A percentile compares a stretch with the other conserved stretches of the same genome.
Evolutionary conservation across 2,888 invertebrate species (phyloP).

Genomic region (Macrophya annulata): DNA sequence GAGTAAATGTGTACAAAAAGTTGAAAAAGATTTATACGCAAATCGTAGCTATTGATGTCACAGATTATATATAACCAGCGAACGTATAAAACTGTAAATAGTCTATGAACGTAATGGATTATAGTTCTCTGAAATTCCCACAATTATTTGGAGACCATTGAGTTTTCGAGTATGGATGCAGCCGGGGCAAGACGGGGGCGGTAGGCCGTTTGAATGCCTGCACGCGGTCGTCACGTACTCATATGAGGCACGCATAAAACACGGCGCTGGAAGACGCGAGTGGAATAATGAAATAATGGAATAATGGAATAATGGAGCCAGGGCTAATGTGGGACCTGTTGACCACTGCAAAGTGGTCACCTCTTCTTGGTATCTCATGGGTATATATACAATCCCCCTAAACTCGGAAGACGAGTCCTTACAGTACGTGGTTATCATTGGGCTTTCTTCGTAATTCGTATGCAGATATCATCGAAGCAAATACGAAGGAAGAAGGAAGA

Average conservation of each 20-base stretch:
- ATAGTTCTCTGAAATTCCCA: constrained; percentile 16
- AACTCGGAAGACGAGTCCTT: not conserved
- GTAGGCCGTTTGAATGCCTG: constrained; percentile 30
- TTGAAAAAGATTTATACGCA: constrained; percentile 4
- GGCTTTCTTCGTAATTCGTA: constrained; percentile 20
- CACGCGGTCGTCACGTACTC: constrained; percentile 51
- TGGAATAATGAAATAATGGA: constrained; percentile 53
- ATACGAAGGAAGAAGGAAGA: not conserved
- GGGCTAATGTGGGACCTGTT: constrained; percentile 52
- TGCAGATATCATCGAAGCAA: constrained; percentile 3
- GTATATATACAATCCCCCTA: not conserved
- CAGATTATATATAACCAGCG: not conserved
- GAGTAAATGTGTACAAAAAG: not conserved
- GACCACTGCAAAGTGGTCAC: constrained; percentile 38
- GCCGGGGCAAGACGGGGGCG: constrained; percentile 2
- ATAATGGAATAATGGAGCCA: constrained; percentile 53
- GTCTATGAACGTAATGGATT: not conserved
- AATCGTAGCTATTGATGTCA: not conserved
- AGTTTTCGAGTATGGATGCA: constrained; percentile 29
- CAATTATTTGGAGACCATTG: constrained; percentile 25
- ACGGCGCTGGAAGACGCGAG: constrained; percentile 38
- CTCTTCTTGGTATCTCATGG: constrained; percentile 35
- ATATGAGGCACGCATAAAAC: constrained; percentile 56
- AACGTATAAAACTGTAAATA: not conserved
- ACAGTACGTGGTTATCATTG: constrained; percentile 9